Conservation (phyloP, 2,888 invertebrate species). For the Volucella inflata region DNA sequence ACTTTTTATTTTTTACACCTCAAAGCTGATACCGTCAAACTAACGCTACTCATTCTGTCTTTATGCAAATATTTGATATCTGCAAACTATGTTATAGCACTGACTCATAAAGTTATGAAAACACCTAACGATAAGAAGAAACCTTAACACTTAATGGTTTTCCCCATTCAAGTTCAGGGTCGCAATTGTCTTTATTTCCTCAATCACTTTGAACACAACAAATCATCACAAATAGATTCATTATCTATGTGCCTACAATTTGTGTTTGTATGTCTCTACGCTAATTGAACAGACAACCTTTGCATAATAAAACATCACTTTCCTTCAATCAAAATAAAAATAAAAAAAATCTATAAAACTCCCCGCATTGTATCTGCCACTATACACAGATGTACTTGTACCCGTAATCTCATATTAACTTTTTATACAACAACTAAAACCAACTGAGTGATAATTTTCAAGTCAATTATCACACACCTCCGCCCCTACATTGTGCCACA, state of each 20-base stretch:
- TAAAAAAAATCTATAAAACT: neutral
- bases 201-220: neutral
- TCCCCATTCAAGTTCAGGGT: neutral
- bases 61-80: too few species aligned
- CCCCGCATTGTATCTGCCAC: neutral
- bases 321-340: neutral
- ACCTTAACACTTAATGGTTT: neutral
- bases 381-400: neutral
- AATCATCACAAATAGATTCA: neutral
- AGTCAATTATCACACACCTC: neutral
- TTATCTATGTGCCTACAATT: neutral
- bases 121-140: neutral
- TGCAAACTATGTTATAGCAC: too few species aligned
- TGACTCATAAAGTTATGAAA: too few species aligned
- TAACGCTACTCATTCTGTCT: too few species aligned
- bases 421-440: neutral
- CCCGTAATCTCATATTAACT: neutral
- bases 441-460: neutral
- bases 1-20: too few species aligned
- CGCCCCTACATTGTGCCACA: neutral
- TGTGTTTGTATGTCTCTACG: neutral
- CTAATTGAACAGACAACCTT: neutral
- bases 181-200: neutral
- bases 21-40: too few species aligned
- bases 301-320: neutral